Percentiles rank a stretch among this genome's conserved stretches.
Conservation (phyloP, 1,140 invertebrate species). For the Pentalonia nigronervosa region DNA sequence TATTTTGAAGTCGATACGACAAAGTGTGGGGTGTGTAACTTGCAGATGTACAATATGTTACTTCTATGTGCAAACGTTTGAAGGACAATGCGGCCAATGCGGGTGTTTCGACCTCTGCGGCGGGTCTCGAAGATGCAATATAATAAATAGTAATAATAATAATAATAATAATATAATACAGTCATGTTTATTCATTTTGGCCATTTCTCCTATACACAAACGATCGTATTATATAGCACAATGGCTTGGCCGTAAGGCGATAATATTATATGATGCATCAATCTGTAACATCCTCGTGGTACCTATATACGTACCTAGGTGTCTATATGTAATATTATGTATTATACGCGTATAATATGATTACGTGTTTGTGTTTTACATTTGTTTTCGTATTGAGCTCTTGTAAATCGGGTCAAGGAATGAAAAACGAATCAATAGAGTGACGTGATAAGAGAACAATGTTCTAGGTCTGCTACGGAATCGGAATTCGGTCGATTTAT, state of each 20-base stretch:
- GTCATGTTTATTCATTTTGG: constrained; percentile 33
- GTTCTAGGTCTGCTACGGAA: neutral
- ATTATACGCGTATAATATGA: neutral
- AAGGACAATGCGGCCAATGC: constrained; percentile 25
- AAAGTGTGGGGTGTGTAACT: no score
- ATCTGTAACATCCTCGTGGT: constrained; percentile 30
- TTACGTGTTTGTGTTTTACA: constrained; percentile 15
- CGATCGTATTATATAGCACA: neutral
- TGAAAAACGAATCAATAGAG: constrained; percentile 47
- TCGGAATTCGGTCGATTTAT: constrained; percentile 10
- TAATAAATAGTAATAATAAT: neutral
- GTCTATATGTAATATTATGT: neutral
- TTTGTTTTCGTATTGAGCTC: constrained; percentile 14
- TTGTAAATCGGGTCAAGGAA: constrained; percentile 37
- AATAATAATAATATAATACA: neutral
- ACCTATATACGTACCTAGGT: neutral
- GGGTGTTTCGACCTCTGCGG: neutral
- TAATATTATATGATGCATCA: constrained; percentile 30
- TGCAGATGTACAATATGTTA: no score
- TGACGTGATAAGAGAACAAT: constrained; percentile 27
- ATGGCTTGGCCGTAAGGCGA: neutral
- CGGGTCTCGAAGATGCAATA: neutral
- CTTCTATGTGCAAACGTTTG: neutral
- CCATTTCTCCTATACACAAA: constrained; percentile 1
- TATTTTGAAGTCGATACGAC: no score